Evolutionary conservation across 2,113 vertebrate species (phyloP), one percentile per base, ranked within the genome.

Genomic region (Anarhynchus alexandrinus): DNA sequence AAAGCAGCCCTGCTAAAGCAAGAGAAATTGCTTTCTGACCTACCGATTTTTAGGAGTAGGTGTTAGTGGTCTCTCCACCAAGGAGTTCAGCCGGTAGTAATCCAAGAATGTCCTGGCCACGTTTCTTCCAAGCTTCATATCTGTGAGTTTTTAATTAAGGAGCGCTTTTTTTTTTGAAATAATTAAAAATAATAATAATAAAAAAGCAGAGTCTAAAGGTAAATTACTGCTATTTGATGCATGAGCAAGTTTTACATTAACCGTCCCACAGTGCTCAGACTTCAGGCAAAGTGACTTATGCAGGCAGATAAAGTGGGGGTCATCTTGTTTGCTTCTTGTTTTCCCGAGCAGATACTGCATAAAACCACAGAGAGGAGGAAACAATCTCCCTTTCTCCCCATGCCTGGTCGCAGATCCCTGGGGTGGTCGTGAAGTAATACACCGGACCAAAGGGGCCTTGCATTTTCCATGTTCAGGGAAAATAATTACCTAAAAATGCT

Each of bases 121-220:
- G 2, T 99, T 99, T 88, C 98, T 98, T 86, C 99, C 99, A 95
- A 99, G 98, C 91, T 99, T 99, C 98, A 99, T 99, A 96, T 99
- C 99, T 99, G 98, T 91, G 65, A 83, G 58, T 64, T 92, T 47
- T 86, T 80, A 92, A 97, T 99, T 99, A 99, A 99, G 98, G 98
- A 96, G 11, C 30, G 4, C 69, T 66, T 71, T 66, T 73, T 92
- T 93, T 93, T 79, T 34, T 27, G 7, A 30, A 91, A 90, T 64
- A 40, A 79, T 82, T n/a, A 65, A 54, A 11, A 78, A 69, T 36
- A 76, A 57, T 58, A 74, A 51, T 29, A 64, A 51, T 11, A 32
- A 61, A 36, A 64, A 27, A 79, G 14, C 43, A 62, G 29, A 92
- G 15, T 67, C 29, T 85, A 80, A 92, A 94, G 52, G 81, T 92